These are phyloP conservation scores for Eucriotettix oculatus DNA, from an alignment of 2,888 invertebrate species.

Conservation along the genomic window DNA sequence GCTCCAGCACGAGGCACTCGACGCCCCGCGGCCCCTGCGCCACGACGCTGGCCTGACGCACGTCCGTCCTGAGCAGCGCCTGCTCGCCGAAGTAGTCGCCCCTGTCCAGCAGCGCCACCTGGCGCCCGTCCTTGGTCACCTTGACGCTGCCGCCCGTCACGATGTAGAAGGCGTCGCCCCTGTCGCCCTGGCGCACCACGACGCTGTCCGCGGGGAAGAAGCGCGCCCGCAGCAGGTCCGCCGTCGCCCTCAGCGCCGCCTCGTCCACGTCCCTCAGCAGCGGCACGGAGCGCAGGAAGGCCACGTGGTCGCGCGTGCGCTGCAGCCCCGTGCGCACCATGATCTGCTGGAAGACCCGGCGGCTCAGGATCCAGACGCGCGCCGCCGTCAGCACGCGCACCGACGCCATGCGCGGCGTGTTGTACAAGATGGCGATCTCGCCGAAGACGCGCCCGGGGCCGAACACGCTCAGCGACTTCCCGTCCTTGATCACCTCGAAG, in stretches of 20 bases:
- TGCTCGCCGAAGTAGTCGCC: conserved; percentile 84
- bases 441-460: conserved; percentile 73
- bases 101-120: too few relatives aligned
- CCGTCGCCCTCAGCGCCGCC: conserved; percentile 60
- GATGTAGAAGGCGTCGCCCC: conserved; percentile 80
- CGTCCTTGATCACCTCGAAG: conserved; percentile 71
- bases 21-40: conserved; percentile 61
- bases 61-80: conserved; percentile 70
- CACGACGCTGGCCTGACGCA: conserved; percentile 77
- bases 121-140: conserved; percentile 32
- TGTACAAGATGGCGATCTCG: conserved; percentile 85
- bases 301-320: conserved; percentile 67
- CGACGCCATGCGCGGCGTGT: conserved; percentile 78
- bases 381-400: conserved; percentile 52
- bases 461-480: conserved; percentile 58
- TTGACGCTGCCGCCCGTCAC: conserved; percentile 69
- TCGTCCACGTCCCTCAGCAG: conserved; percentile 53
- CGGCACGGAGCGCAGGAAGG: conserved; percentile 68
- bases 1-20: conserved; percentile 72
- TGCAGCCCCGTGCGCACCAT: conserved; percentile 76
- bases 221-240: conserved; percentile 64
- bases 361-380: conserved; percentile 75
- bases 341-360: conserved; percentile 72
- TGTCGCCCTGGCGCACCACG: conserved; percentile 72
- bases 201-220: conserved; percentile 62